phyloP scores from a whole-genome alignment of 1,140 invertebrate genomes.

The Leptestheria dahalacensis region DNA sequence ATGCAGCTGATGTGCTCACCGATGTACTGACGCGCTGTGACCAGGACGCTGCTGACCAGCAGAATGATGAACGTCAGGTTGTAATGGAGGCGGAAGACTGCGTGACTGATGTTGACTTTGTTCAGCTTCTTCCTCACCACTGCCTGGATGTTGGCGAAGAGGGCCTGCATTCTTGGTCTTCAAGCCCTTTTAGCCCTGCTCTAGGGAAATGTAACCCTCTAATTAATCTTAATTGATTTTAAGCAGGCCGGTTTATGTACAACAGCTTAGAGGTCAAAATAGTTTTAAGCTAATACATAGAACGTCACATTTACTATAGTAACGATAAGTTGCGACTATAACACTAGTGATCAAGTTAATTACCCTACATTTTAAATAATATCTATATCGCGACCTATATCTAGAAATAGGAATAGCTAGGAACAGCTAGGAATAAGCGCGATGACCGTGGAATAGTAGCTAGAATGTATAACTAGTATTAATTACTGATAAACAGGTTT shows the following conservation, averaged over 20 bases:
- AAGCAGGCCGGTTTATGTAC: not conserved
- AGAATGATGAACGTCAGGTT: constrained; percentile 35
- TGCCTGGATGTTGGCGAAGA: not conserved
- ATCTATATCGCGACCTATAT: too few relatives aligned
- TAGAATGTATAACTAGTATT: too few relatives aligned
- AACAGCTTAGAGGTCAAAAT: too few relatives aligned
- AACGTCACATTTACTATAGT: not conserved
- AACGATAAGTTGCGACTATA: not conserved
- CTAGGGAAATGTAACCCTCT: too few relatives aligned
- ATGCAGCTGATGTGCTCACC: constrained; percentile 34
- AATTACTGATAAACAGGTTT: too few relatives aligned
- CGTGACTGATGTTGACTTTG: constrained; percentile 26
- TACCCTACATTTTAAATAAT: too few relatives aligned
- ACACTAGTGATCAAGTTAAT: too few relatives aligned
- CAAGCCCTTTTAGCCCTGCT: too few relatives aligned
- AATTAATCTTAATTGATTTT: not conserved
- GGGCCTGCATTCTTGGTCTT: not conserved
- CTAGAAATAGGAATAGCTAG: too few relatives aligned
- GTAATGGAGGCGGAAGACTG: constrained; percentile 37
- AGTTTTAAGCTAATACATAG: not conserved
- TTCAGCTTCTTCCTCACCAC: not conserved
- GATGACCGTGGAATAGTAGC: too few relatives aligned
- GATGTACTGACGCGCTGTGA: constrained; percentile 37
- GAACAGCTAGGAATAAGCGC: too few relatives aligned
- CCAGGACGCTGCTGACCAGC: constrained; percentile 35